Percentiles rank a stretch among this genome's conserved stretches.
Evolutionary conservation across 2,113 vertebrate genomes (phyloP).

Genomic region (Eptatretus burgeri): DNA sequence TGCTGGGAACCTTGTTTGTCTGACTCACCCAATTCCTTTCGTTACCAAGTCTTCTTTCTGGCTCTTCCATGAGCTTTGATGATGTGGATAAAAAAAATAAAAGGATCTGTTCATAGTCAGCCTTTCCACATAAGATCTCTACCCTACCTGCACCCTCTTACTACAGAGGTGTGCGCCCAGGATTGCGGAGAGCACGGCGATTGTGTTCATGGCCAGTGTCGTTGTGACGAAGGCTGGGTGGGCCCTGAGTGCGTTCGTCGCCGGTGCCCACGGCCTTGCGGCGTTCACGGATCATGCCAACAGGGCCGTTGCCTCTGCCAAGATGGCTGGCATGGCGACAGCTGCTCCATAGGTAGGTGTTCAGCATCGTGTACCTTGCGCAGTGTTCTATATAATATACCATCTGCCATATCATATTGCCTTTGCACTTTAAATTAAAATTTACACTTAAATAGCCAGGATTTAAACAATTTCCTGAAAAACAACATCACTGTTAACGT

Average conservation of each 20-base stretch:
- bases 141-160: background rate
- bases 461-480: too few relatives aligned
- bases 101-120: too few relatives aligned
- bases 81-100: too few relatives aligned
- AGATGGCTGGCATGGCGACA: conserved; percentile 98
- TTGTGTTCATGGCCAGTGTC: conserved; percentile 73
- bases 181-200: conserved; percentile 94
- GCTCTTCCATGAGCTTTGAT: too few relatives aligned
- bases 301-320: conserved; percentile 97
- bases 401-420: too few relatives aligned
- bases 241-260: conserved; percentile 73
- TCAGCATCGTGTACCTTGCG: background rate
- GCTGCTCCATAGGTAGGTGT: conserved; percentile 94
- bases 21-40: too few relatives aligned
- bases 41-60: too few relatives aligned
- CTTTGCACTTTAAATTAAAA: too few relatives aligned
- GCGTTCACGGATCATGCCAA: conserved; percentile 96
- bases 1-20: too few relatives aligned
- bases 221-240: conserved; percentile 95
- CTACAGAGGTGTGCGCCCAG: conserved; percentile 73
- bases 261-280: conserved; percentile 79
- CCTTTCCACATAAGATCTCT: background rate
- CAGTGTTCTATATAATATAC: too few relatives aligned
- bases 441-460: too few relatives aligned
- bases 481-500: too few relatives aligned